These are phyloP conservation scores for Diaprepes abbreviatus DNA, from an alignment of 2,888 invertebrate species.

Conservation along the genomic window DNA sequence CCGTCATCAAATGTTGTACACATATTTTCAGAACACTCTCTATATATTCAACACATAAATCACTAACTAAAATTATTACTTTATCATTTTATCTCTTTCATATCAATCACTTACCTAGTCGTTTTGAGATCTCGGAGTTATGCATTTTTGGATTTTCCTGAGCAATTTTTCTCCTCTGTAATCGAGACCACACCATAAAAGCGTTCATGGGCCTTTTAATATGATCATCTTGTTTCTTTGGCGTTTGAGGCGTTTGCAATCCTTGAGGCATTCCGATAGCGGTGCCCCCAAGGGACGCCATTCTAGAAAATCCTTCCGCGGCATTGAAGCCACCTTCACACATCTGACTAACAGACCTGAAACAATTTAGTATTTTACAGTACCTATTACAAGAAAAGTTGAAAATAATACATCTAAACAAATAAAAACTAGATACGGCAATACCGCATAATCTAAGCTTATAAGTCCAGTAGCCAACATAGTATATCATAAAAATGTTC, in stretches of 20 bases:
- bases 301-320: constrained; percentile 75
- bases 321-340: constrained; percentile 78
- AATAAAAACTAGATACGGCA: too few species aligned
- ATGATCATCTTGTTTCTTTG: constrained; percentile 83
- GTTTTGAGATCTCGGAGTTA: constrained; percentile 95
- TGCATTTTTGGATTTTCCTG: constrained; percentile 99
- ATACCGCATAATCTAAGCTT: too few species aligned
- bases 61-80: too few species aligned
- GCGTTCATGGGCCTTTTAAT: constrained; percentile 99
- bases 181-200: constrained; percentile 97
- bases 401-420: too few species aligned
- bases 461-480: too few species aligned
- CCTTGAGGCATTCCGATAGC: constrained; percentile 72
- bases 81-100: too few species aligned
- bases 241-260: constrained; percentile 70
- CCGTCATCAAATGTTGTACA: too few species aligned
- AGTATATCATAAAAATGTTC: too few species aligned
- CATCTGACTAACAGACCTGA: constrained; percentile 82
- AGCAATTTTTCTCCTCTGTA: constrained; percentile 94
- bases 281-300: constrained; percentile 71
- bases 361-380: too few species aligned
- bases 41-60: too few species aligned
- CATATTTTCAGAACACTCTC: too few species aligned
- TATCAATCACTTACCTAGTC: constrained; percentile 79
- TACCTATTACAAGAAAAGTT: too few species aligned